Conservation (phyloP, 2,888 invertebrate genomes). For the Scaptodrosophila latifasciaeformis region DNA sequence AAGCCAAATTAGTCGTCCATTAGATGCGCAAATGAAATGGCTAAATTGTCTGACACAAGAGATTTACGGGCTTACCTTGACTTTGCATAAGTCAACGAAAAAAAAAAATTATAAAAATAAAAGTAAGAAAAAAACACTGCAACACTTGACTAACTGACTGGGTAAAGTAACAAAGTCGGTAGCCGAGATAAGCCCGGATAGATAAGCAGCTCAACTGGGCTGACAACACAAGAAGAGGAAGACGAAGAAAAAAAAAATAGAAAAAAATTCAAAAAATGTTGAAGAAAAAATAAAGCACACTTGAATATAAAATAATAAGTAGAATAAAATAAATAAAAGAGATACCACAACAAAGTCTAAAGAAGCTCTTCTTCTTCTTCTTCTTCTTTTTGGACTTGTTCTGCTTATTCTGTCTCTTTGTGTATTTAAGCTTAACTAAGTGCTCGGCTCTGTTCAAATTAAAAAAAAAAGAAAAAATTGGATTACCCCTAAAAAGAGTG, state of each 20-base stretch:
- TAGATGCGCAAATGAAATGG: constrained; percentile 4
- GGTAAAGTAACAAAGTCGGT: constrained; percentile 37
- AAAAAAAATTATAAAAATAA: too few species aligned
- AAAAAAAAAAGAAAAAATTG: constrained; percentile 67
- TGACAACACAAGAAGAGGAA: not conserved
- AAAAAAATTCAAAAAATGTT: constrained; percentile 12
- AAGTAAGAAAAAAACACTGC: constrained; percentile 19
- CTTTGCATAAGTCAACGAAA: constrained; percentile 39
- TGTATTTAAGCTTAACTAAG: constrained; percentile 40
- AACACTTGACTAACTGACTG: constrained; percentile 4
- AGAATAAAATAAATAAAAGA: constrained; percentile 14
- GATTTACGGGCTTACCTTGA: constrained; percentile 66
- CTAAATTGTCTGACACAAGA: constrained; percentile 12
- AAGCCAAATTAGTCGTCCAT: constrained; percentile 25
- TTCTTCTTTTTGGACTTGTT: constrained; percentile 15
- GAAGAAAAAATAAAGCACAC: constrained; percentile 32
- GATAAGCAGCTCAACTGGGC: constrained; percentile 33
- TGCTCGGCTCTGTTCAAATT: constrained; percentile 55
- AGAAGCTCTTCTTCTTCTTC: not conserved
- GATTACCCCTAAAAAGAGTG: constrained; percentile 46
- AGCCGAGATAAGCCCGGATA: constrained; percentile 45
- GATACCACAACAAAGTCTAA: constrained; percentile 18
- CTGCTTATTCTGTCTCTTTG: not conserved
- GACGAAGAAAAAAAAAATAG: not conserved
- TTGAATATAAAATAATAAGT: constrained; percentile 14